Base-by-base conservation (phyloP, 2,888 invertebrate species). In the Coleophora flavipennella region DNA sequence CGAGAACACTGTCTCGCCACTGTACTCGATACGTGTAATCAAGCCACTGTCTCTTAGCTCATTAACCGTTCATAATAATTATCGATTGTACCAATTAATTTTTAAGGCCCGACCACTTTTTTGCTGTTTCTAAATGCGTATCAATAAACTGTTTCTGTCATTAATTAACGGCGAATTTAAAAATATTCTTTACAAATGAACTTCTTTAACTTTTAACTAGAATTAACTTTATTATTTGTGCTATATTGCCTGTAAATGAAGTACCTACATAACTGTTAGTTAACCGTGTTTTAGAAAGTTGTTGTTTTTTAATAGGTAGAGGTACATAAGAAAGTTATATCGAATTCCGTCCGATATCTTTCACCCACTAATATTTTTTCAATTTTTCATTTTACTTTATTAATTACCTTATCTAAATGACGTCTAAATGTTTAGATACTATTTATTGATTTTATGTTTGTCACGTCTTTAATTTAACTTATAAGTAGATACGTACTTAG, bases 401-500 rank as follows among this genome's bases (percentile, higher is more conserved):
- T 4, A 13, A 37, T 13, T 10, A 38, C 13, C 13, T 32, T 26
- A 34, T n/a, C 36, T 29, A 13, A 36, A 31, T 34, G 32, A 35
- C 27, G 25, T 11, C 26, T 31, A 39, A 38, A 39, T 38, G 32
- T 39, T 29, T 40, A 39, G 13, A 27, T 28, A 28, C 36, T 42
- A 42, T 46, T 43, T 49, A 46, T 42, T 49, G 36, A 37, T 33
- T 39, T 45, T 44, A 33, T 41, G 41, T 46, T 43, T 34, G 44
- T 49, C 38, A 40, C 33, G 42, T 43, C 32, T 39, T 41, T 43
- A 44, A 40, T 43, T 41, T 50, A 37, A n/a, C n/a, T n/a, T 43
- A 26, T 13, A 27, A 27, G 13, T 27, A 33, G 27, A 12, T 32
- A 27, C 10, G 20, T 35, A 31, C 20, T 11, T 27, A 11, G 9